Percentiles rank a stretch among this genome's conserved stretches.
These are phyloP conservation scores for Andrena dorsata DNA, from an alignment of 2,888 invertebrate species.

Conservation along the genomic window DNA sequence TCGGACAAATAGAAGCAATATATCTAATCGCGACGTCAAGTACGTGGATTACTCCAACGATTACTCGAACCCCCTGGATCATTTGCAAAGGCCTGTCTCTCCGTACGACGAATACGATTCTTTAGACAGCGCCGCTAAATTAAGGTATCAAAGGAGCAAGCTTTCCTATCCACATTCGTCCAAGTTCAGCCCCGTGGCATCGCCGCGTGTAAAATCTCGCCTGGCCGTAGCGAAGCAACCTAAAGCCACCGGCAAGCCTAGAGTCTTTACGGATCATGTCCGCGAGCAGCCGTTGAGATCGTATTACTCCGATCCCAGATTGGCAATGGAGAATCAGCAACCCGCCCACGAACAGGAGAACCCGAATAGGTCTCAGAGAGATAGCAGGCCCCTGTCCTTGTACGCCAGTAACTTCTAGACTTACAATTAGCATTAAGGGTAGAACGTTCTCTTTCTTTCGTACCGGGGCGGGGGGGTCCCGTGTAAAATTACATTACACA, in stretches of 20 bases:
- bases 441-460: not conserved
- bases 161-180: constrained; percentile 72
- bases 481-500: not conserved
- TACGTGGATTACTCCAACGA: constrained; percentile 77
- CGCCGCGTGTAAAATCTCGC: constrained; percentile 61
- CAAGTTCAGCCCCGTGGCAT: constrained; percentile 79
- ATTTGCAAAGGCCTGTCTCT: constrained; percentile 78
- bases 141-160: constrained; percentile 73
- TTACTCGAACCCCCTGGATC: constrained; percentile 80
- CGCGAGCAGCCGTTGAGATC: constrained; percentile 80
- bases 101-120: constrained; percentile 79
- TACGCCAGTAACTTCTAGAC: constrained; percentile 77
- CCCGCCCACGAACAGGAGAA: constrained; percentile 58
- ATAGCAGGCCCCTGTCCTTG: constrained; percentile 79
- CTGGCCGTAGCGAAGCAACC: constrained; percentile 42
- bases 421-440: constrained; percentile 17
- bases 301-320: constrained; percentile 81
- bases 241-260: constrained; percentile 65
- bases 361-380: constrained; percentile 67
- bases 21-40: constrained; percentile 56
- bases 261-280: constrained; percentile 80
- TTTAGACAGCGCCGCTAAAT: constrained; percentile 72
- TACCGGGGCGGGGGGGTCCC: not conserved
- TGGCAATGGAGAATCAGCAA: constrained; percentile 75
- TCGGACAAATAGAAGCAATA: constrained; percentile 63